Evolutionary conservation across 2,888 invertebrate genomes (phyloP), one percentile per base, ranked within the genome.

Genomic region (Rosalia funebris): DNA sequence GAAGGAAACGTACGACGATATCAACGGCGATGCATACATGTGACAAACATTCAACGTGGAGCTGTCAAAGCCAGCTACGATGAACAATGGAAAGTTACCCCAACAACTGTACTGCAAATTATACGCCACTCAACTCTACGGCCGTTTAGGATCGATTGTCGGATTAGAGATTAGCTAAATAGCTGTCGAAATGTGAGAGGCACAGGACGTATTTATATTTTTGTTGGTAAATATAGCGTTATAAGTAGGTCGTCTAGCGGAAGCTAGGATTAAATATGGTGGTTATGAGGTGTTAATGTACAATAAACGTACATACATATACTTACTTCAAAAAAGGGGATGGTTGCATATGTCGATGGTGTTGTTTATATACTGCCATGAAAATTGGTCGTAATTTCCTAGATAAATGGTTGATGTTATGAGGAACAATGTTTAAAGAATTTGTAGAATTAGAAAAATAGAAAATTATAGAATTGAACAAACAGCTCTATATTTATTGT

Each of bases 81-180:
- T 61, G 72, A 71, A 72, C 75, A 77, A 74, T 71, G 69, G 71
- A 81, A 39, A 74, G 80, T 14, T 68, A 82, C 53, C 86, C 86
- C 69, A 85, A 84, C 65, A 82, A 83, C 66, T 84, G 73, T 60
- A 63, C 67, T 73, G 72, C 71, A 75, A 77, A 78, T 78, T 78
- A 77, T 75, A 77, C 75, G 75, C 75, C 73, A 73, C 75, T 75
- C 71, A 70, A 72, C 65, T 73, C 67, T 70, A 70, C 71, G 68
- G 70, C 68, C 70, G 69, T 71, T 74, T 72, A 71, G 71, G 63
- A 65, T 47, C 69, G 69, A 57, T 61, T 60, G 60, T 60, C 34
- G 55, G 47, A 55, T 60, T 44, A 58, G 58, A 61, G 66, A 66
- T 68, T 66, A 65, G 57, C 44, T 42, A 60, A 65, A 61, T 56